Conservation (phyloP, 2,888 invertebrate genomes). For the Linnaemya vulpina region DNA sequence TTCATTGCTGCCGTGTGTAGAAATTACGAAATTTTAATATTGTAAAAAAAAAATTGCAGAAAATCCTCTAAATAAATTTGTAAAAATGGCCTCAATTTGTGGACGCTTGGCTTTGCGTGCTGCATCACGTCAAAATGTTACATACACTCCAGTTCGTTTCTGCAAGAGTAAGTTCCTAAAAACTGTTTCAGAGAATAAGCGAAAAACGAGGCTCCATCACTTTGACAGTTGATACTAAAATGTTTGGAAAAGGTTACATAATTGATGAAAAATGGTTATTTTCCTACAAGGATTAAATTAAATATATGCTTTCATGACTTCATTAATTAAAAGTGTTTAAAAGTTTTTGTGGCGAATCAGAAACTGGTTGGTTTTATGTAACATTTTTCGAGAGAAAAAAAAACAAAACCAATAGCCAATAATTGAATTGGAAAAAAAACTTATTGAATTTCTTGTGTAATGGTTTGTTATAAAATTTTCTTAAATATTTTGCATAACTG, state of each 20-base stretch:
- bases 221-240: conserved; percentile 62
- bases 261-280: conserved; percentile 41
- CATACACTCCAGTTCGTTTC: conserved; percentile 86
- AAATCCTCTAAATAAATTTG: conserved; percentile 74
- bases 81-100: conserved; percentile 91
- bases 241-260: conserved; percentile 71
- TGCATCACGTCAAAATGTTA: conserved; percentile 86
- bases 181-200: neutral
- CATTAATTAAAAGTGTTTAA: conserved; percentile 41
- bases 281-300: conserved; percentile 17
- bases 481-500: conserved; percentile 23
- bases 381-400: conserved; percentile 39
- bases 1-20: conserved; percentile 74
- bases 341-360: neutral
- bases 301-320: conserved; percentile 16
- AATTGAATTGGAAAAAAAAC: neutral
- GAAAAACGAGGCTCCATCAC: conserved; percentile 62
- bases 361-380: conserved; percentile 72
- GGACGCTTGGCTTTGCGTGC: conserved; percentile 88
- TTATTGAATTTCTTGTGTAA: neutral
- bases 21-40: conserved; percentile 74
- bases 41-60: conserved; percentile 56
- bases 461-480: conserved; percentile 2
- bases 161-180: conserved; percentile 86
- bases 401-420: neutral